Base-by-base conservation (phyloP, 2,113 vertebrate species). In the Hemichromis elongatus region DNA sequence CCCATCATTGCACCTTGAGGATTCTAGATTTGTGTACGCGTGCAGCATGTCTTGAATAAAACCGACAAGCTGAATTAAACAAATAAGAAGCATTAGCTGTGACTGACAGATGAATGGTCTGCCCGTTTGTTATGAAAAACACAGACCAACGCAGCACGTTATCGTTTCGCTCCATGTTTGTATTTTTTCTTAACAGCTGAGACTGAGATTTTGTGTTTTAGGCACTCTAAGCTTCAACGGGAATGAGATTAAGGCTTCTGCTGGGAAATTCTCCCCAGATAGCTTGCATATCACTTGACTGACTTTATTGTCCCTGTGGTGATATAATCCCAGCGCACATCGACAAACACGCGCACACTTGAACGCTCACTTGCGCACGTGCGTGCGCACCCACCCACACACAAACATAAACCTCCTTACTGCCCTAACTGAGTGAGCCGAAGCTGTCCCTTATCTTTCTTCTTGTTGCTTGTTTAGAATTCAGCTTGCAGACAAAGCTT, bases 391-490 rank as follows among this genome's bases (percentile, higher is more conserved):
- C 78, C 92, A 86, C 91, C 81, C 79, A 93, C 87, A 30, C 35
- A 24, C 61, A 87, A 68, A 88, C 84, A 90, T 50, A 83, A 87
- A 81, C 83, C 80, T 85, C 53, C 81, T 57, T 24, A 35, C 70
- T 80, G 83, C 70, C 82, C 81, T 81, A 30, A 75, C 78, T 12
- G 79, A 86, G 86, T 40, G 54, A 81, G 77, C 86, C 63, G 75
- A 86, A 70, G 83, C 88, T 88, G 86, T 73, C 80, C 81, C 88
- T 90, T 91, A 93, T 94, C 91, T 86, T 18, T 28, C 54, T 77
- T 28, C 81, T 54, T 53, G 85, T 86, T 91, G 89, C 90, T 86
- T 92, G 85, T 92, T 95, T 93, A 82, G 91, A 88, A 94, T 94
- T 92, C 86, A 53, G 50, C 87, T 61, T 13, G 80, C 83, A 84